Conservation (phyloP, 2,888 invertebrate species). For the Conus canariensis region DNA sequence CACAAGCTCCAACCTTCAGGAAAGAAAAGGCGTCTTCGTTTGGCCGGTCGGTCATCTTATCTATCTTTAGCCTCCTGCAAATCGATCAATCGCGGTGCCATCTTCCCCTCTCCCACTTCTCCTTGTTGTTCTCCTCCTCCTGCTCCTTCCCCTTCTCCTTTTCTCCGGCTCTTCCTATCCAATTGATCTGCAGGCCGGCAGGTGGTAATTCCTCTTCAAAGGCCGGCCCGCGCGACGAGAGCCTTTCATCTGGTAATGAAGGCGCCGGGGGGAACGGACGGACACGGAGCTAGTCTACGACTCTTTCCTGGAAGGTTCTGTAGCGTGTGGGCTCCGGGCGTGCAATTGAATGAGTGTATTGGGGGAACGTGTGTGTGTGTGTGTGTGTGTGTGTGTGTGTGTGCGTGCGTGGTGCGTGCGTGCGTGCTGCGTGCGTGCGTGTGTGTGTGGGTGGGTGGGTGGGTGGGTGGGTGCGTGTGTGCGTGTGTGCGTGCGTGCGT, state of each 20-base stretch:
- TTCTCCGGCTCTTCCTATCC: neutral
- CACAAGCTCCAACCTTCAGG: too few species aligned
- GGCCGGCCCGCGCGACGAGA: neutral
- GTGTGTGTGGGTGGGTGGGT: neutral
- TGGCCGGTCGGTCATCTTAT: neutral
- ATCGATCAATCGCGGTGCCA: neutral
- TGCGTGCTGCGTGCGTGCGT: neutral
- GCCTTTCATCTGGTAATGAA: conserved; percentile 18
- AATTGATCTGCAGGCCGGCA: neutral
- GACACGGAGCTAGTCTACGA: too few species aligned
- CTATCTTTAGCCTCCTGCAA: neutral
- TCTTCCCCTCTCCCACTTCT: neutral
- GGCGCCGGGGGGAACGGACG: neutral
- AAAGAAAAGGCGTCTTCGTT: too few species aligned
- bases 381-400: conserved; percentile 9
- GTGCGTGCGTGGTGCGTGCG: neutral
- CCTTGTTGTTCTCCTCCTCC: too few species aligned
- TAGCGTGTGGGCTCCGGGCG: too few species aligned
- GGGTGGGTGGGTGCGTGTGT: neutral
- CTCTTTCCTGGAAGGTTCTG: too few species aligned
- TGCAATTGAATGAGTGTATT: neutral
- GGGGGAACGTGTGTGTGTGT: neutral
- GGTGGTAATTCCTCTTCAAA: neutral
- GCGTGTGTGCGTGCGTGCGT: neutral
- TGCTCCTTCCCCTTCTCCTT: too few species aligned